Percentiles rank a stretch among this genome's conserved stretches.
Conservation (phyloP, 2,797 vertebrate species). For the Stomatorhinus walkeri region DNA sequence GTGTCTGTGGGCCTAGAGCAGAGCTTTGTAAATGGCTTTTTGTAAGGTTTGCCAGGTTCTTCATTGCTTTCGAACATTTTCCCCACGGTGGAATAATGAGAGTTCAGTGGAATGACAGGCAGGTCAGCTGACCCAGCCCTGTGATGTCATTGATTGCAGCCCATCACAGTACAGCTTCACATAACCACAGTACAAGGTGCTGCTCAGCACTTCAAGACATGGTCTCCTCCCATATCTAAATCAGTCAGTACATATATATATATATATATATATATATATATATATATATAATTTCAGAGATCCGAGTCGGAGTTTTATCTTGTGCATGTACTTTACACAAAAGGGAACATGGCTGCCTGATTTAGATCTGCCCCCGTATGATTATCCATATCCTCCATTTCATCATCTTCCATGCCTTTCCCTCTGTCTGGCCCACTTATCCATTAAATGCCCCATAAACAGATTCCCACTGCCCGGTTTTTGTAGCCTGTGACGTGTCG, state of each 20-base stretch:
- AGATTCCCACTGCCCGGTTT: not conserved
- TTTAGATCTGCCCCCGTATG: not conserved
- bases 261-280: not conserved
- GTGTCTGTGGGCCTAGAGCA: not conserved
- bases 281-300: not conserved
- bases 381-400: not conserved
- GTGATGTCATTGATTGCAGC: not conserved
- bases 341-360: not conserved
- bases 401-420: not conserved
- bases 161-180: not conserved
- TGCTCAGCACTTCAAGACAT: not conserved
- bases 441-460: not conserved
- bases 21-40: not conserved
- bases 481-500: not conserved
- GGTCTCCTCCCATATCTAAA: not conserved
- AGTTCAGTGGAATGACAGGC: not conserved
- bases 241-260: not conserved
- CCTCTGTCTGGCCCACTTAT: not conserved
- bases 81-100: not conserved
- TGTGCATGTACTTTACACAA: not conserved
- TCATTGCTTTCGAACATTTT: not conserved
- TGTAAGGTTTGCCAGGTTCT: not conserved
- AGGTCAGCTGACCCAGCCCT: not conserved
- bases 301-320: not conserved
- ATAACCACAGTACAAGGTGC: not conserved